These are phyloP conservation scores for Nestor notabilis DNA, from an alignment of 2,113 vertebrate species.

Conservation along the genomic window DNA sequence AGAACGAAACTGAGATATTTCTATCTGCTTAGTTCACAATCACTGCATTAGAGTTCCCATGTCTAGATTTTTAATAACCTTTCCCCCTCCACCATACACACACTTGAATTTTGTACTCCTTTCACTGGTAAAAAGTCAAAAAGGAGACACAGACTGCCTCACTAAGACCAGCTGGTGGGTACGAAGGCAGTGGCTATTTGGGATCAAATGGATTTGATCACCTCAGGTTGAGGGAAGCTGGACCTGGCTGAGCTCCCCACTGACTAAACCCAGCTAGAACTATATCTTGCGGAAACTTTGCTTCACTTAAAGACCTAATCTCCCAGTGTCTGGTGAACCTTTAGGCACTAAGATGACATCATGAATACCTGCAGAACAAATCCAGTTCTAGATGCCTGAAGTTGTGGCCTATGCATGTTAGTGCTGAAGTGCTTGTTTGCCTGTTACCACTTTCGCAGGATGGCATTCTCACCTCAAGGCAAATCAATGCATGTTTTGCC, in stretches of 20 bases:
- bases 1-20: neutral
- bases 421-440: neutral
- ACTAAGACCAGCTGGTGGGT: neutral
- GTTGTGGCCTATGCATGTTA: neutral
- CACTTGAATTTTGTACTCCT: neutral
- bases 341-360: neutral
- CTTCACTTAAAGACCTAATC: neutral
- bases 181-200: neutral
- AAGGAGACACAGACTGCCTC: neutral
- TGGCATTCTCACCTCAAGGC: neutral
- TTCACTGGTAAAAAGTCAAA: neutral
- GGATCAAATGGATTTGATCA: rapidly evolving
- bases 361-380: neutral
- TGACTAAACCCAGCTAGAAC: neutral
- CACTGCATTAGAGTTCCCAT: rapidly evolving
- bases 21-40: neutral
- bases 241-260: neutral
- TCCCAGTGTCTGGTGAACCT: neutral
- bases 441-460: neutral
- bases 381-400: neutral
- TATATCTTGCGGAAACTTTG: neutral
- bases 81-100: neutral
- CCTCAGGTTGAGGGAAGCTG: neutral
- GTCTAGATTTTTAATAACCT: neutral
- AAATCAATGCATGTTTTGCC: neutral